Evolutionary conservation across 2,113 vertebrate genomes (phyloP).

Genomic region (human): GRCh38 chrX:9789501-9790000

Average conservation of each 20-base stretch:
- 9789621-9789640: not conserved
- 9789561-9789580: not conserved
- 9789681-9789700: not conserved
- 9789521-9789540: rapidly evolving
- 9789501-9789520: too few relatives aligned
- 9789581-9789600: not conserved
- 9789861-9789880: not conserved
- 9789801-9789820: not conserved
- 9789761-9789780: not conserved
- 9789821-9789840: not conserved
- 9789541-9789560: too few relatives aligned
- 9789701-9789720: conserved; percentile 13
- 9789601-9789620: not conserved
- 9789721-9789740: conserved; percentile 53
- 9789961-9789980: too few relatives aligned
- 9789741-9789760: not conserved
- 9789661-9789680: not conserved
- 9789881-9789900: not conserved
- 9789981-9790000: not conserved
- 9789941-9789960: not conserved
- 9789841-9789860: not conserved
- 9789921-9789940: not conserved
- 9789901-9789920: not conserved
- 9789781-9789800: not conserved
- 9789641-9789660: not conserved